These are phyloP conservation scores for Drosophila lacertosa DNA, from an alignment of 1,140 invertebrate species.

Conservation along the genomic window DNA sequence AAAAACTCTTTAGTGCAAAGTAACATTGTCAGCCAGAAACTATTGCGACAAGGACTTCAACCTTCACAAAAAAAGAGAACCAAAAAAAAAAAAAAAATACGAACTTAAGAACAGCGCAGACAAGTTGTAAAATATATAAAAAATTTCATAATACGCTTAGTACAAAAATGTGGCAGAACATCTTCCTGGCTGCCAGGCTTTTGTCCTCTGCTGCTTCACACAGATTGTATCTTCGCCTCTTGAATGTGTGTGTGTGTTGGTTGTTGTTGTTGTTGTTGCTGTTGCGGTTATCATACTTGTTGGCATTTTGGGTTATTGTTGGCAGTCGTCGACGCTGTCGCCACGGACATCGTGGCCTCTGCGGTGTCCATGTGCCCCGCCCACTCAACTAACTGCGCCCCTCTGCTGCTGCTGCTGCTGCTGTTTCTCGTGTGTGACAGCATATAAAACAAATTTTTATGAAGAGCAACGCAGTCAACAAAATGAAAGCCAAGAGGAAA, in stretches of 20 bases:
- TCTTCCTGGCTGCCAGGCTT: conserved; percentile 57
- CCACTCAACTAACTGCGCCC: conserved; percentile 31
- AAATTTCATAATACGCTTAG: conserved; percentile 78
- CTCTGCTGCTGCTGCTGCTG: conserved; percentile 1
- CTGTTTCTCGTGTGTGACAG: conserved; percentile 41
- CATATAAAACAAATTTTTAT: conserved; percentile 79
- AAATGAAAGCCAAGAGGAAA: conserved; percentile 13
- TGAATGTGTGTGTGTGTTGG: conserved; percentile 11
- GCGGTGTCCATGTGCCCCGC: conserved; percentile 36
- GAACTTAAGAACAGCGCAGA: conserved; percentile 44
- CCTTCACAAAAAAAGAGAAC: not conserved
- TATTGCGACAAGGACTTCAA: conserved; percentile 1
- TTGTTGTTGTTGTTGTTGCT: conserved; percentile 28
- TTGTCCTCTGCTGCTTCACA: conserved; percentile 43
- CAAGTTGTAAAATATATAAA: conserved; percentile 77
- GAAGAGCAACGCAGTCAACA: conserved; percentile 51
- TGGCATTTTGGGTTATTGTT: conserved; percentile 77
- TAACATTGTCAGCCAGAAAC: not conserved
- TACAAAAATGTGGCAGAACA: conserved; percentile 73
- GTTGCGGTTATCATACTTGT: conserved; percentile 77
- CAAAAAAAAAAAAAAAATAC: conserved; percentile 1
- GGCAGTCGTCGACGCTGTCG: conserved; percentile 51
- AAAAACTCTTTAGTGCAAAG: conserved; percentile 14
- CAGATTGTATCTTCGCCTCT: conserved; percentile 54
- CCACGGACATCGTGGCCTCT: conserved; percentile 30